phyloP scores from a whole-genome alignment of 2,888 invertebrate species.

The Dicycla oo region DNA sequence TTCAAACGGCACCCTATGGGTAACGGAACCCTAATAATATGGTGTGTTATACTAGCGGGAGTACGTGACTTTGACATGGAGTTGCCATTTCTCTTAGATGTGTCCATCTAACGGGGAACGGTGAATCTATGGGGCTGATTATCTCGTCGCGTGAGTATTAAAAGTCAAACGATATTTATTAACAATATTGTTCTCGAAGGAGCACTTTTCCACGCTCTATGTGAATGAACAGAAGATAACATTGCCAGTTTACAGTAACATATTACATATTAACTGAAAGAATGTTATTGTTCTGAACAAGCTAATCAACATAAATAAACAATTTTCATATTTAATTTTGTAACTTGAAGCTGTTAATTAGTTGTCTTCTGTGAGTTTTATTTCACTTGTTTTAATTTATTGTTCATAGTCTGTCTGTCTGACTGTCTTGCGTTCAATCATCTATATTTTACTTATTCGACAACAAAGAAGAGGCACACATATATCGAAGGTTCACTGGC shows the following conservation, averaged over 20 bases:
- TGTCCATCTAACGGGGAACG: slow-evolving; percentile 34
- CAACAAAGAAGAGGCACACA: neutral
- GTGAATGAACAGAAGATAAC: slow-evolving; percentile 11
- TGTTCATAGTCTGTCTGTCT: neutral
- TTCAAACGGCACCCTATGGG: no score
- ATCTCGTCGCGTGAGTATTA: slow-evolving; percentile 18
- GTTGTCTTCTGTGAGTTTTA: neutral
- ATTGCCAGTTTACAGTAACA: slow-evolving; percentile 28
- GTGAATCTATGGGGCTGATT: slow-evolving; percentile 12
- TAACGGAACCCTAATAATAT: no score
- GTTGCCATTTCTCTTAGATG: slow-evolving; percentile 5
- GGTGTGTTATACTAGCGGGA: neutral
- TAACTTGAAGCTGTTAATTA: neutral
- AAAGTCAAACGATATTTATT: slow-evolving; percentile 38
- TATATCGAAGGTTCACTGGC: no score
- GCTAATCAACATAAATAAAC: neutral
- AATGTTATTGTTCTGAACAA: slow-evolving; percentile 21
- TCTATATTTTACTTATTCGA: neutral
- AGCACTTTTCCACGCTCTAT: slow-evolving; percentile 41
- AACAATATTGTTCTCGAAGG: slow-evolving; percentile 31
- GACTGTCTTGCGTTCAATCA: neutral
- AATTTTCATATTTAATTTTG: slow-evolving; percentile 15
- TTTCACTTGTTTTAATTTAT: neutral
- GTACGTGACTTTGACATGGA: neutral
- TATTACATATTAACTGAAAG: slow-evolving; percentile 3